Evolutionary conservation across 2,888 invertebrate genomes (phyloP), one percentile per base, ranked within the genome.

Genomic region (Hemaris fuciformis): DNA sequence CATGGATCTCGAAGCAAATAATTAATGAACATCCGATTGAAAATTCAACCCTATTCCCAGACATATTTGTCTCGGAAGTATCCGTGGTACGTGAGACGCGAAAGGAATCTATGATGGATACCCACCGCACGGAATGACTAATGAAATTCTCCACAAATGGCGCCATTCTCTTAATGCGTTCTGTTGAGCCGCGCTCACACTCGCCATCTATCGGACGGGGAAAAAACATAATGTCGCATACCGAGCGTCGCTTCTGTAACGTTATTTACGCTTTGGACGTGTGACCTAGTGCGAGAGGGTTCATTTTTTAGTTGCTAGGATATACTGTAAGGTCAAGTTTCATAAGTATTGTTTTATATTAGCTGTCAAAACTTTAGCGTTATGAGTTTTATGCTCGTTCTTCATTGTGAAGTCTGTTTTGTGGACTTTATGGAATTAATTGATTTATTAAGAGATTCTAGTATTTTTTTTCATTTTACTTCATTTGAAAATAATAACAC

Each of bases 131-230:
- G 75, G 80, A 79, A 82, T 84, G 76, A 81, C 80, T 84, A 84
- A 84, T 84, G 84, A 84, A 84, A 84, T 84, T 84, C 83, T 65
- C 79, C 75, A 66, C 80, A 80, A 83, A 84, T 80, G 79, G 77
- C 73, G 67, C 75, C 73, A 76, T 82, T 81, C 79, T 77, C 77
- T 77, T 81, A 83, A 83, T 80, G 80, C 77, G 77, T 71, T 73
- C 70, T 67, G 71, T 76, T 75, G 73, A 70, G 79, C 71, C 68
- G 73, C 68, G 73, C 68, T 71, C 73, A 75, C 76, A 76, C 70
- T 60, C 61, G 46, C 67, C 63, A 64, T 13, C 67, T 63, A 64
- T 13, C 42, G 59, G 63, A 62, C 66, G 67, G 69, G 66, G 62
- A 69, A 31, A 66, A 71, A 76, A 75, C 74, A 76, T 73, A 77